Conservation (phyloP, 2,113 vertebrate species). For the Amphiprion percula region DNA sequence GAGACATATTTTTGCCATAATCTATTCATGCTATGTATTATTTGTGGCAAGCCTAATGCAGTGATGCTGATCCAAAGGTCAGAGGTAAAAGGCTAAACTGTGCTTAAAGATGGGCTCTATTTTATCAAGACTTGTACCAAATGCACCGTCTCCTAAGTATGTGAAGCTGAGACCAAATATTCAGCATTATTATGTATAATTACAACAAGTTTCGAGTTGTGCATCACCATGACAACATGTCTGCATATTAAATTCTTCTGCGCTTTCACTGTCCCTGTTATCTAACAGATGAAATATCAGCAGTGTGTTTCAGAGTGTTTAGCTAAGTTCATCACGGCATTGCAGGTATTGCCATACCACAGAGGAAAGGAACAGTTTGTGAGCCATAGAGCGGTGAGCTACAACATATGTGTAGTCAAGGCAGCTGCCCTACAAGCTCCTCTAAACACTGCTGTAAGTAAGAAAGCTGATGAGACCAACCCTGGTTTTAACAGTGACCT, state of each 20-base stretch:
- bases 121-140: constrained; percentile 1
- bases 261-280: constrained; percentile 33
- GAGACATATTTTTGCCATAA: not conserved
- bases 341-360: not conserved
- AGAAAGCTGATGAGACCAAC: constrained; percentile 35
- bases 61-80: too few relatives aligned
- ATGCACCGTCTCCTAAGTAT: constrained; percentile 1
- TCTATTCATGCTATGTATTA: not conserved
- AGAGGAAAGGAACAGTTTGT: constrained; percentile 18
- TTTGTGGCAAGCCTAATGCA: not conserved
- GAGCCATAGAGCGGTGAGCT: constrained; percentile 14
- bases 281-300: constrained; percentile 40
- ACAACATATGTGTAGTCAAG: constrained; percentile 5
- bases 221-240: constrained; percentile 57
- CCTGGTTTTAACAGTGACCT: constrained; percentile 47
- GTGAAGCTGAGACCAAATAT: constrained; percentile 26
- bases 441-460: constrained; percentile 42
- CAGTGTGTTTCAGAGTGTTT: constrained; percentile 16
- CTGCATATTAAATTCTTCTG: constrained; percentile 40
- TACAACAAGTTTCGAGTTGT: constrained; percentile 35
- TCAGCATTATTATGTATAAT: constrained; percentile 28
- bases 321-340: constrained; percentile 3
- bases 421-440: constrained; percentile 24
- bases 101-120: not conserved
- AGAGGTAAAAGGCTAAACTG: constrained; percentile 8